phyloP scores from a whole-genome alignment of 1,140 invertebrate species.

The Daktulosphaira vitifoliae region DNA sequence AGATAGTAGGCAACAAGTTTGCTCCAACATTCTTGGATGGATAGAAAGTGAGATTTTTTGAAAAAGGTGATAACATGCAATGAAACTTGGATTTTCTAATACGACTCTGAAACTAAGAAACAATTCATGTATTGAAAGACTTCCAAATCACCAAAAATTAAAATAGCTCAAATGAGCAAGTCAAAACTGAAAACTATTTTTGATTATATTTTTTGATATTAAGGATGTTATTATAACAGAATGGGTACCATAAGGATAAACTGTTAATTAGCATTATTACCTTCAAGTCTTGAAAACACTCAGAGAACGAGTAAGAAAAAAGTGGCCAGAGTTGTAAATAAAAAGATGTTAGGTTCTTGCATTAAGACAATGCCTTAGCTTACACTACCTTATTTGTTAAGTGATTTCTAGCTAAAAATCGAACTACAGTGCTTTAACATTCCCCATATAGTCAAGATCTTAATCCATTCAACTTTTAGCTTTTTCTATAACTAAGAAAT shows the following conservation, averaged over 20 bases:
- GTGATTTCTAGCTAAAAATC: slow-evolving; percentile 38
- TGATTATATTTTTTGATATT: slow-evolving; percentile 40
- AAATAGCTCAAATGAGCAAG: slow-evolving; percentile 36
- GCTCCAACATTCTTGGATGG: too few relatives aligned
- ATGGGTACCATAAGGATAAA: slow-evolving; percentile 40
- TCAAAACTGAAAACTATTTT: slow-evolving; percentile 38
- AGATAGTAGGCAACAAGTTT: too few relatives aligned
- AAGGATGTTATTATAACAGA: slow-evolving; percentile 39
- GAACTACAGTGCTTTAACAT: slow-evolving; percentile 36
- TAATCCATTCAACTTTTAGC: too few relatives aligned
- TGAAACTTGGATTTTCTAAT: too few relatives aligned
- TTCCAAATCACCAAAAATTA: slow-evolving; percentile 34
- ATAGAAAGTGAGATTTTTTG: too few relatives aligned
- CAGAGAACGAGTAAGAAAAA: slow-evolving; percentile 34
- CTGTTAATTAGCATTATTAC: slow-evolving; percentile 40
- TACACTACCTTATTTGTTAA: slow-evolving; percentile 32
- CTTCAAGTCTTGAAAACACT: slow-evolving; percentile 38
- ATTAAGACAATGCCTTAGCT: slow-evolving; percentile 34
- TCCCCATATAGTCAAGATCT: too few relatives aligned
- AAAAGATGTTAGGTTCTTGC: slow-evolving; percentile 32
- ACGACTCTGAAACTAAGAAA: slow-evolving; percentile 33
- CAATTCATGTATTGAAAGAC: slow-evolving; percentile 35
- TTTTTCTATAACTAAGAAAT: too few relatives aligned
- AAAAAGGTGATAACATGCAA: too few relatives aligned
- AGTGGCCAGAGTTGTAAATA: slow-evolving; percentile 34